These are phyloP conservation scores for Ennomos erosarius DNA, from an alignment of 2,888 invertebrate species.

Conservation along the genomic window DNA sequence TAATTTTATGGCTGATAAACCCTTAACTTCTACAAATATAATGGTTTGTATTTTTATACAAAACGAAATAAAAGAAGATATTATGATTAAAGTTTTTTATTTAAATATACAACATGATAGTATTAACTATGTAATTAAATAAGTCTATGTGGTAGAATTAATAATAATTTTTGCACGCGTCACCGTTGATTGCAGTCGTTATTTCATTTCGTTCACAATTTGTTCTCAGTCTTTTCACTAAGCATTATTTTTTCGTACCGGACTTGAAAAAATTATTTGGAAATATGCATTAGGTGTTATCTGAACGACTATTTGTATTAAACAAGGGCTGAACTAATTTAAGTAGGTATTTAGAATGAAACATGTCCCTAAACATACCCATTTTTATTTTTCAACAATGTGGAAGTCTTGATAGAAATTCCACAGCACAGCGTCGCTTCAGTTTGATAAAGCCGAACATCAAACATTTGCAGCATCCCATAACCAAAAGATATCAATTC, in stretches of 20 bases:
- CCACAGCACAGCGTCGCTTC: no score
- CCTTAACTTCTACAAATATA: neutral
- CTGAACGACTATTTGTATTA: no score
- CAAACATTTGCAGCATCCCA: no score
- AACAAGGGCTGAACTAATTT: no score
- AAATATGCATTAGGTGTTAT: no score
- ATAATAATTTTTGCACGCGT: constrained; percentile 66
- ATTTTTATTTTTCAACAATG: no score
- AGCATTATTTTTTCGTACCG: constrained; percentile 44
- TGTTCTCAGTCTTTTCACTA: constrained; percentile 69
- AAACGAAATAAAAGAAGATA: constrained; percentile 36
- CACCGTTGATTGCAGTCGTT: constrained; percentile 50
- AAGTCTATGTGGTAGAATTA: constrained; percentile 77
- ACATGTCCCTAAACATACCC: no score
- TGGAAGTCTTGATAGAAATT: no score
- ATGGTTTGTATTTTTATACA: neutral
- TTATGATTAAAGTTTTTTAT: constrained; percentile 70
- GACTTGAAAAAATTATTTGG: constrained; percentile 41
- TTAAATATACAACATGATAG: constrained; percentile 83
- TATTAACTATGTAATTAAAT: constrained; percentile 75
- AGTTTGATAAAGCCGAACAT: no score
- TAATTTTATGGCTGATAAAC: no score
- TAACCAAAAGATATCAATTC: neutral
- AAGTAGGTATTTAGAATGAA: no score
- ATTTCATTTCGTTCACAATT: constrained; percentile 61